Base-by-base conservation (phyloP, 2,797 vertebrate genomes). In the Dendrocincla fuliginosa region DNA sequence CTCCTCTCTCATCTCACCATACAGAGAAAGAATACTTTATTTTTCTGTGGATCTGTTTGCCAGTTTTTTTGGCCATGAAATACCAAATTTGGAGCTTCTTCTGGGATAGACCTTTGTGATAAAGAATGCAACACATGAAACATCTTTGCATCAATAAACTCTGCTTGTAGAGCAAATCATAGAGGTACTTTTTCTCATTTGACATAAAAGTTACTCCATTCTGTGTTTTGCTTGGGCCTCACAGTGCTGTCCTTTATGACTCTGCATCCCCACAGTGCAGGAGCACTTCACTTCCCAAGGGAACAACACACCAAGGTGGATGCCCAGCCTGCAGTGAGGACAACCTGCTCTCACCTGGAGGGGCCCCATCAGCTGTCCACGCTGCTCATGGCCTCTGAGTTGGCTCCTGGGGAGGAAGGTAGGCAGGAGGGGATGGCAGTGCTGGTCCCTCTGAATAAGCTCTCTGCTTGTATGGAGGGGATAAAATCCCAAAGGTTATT, bases 231-330 rank as follows among this genome's bases (percentile, higher is more conserved):
- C 50, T 23, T 30, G 2, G 68, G 32, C 6, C 24, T 74, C 9
- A 4, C 55, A 1, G 2, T 0, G 1, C 11, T 17, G 1, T 67
- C 30, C 47, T 82, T 75, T 46, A 57, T 15, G 16, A 25, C 0
- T 2, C 44, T 56, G 23, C 41, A 0, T 35, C 33, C 47, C 16
- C 61, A 71, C 61, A 71, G 53, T 0, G 0, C 41, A 69, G 47
- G 35, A n/a, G 16, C 41, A 22, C 24, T 57, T 63, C 1, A 6
- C 7, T 53, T 73, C 25, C 33, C 18, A 47, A 27, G 67, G 33
- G 20, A 55, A 23, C 41, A 76, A 16, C 8, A 5, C 8, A 25
- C 41, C 0, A 0, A 67, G 41, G 32, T 44, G 16, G 20, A 17
- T 20, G 37, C 33, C n/a, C 46, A 55, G 60, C 18, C 69, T 78